A percentile compares a stretch with the other conserved stretches of the same genome.
phyloP scores from a whole-genome alignment of 2,888 invertebrate genomes.

The Tridacna gigas region DNA sequence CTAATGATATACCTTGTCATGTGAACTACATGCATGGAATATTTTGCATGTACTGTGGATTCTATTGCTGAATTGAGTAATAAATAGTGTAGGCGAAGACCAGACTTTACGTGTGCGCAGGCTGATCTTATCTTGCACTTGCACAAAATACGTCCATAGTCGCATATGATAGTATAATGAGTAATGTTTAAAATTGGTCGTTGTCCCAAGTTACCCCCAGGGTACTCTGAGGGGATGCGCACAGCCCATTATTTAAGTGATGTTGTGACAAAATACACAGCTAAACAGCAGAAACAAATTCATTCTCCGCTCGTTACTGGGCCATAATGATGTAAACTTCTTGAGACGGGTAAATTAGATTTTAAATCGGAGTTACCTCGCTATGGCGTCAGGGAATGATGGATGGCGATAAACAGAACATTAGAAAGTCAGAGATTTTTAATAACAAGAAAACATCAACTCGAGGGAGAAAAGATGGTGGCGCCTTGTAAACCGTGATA shows the following conservation, averaged over 20 bases:
- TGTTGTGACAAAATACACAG: slow-evolving; percentile 55
- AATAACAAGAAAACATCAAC: slow-evolving; percentile 26
- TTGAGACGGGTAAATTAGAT: slow-evolving; percentile 61
- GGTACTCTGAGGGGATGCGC: background rate
- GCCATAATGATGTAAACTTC: slow-evolving; percentile 57
- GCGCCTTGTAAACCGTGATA: background rate
- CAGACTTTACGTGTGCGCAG: no score
- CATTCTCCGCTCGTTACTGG: slow-evolving; percentile 56
- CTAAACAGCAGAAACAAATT: slow-evolving; percentile 60
- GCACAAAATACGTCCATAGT: no score
- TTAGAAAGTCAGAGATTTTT: slow-evolving; percentile 30
- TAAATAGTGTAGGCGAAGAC: no score
- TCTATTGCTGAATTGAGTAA: no score
- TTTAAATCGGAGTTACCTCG: slow-evolving; percentile 42
- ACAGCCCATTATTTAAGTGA: slow-evolving; percentile 57
- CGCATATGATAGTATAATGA: no score
- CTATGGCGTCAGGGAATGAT: slow-evolving; percentile 24
- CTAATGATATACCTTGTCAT: no score
- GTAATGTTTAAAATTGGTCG: no score
- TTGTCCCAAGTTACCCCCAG: no score
- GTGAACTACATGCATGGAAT: no score
- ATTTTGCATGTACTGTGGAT: no score
- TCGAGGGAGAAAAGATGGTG: background rate
- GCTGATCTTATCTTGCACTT: no score
- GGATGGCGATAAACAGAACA: slow-evolving; percentile 18